phyloP scores from a whole-genome alignment of 2,797 vertebrate genomes.

The Heterohyrax brucei region DNA sequence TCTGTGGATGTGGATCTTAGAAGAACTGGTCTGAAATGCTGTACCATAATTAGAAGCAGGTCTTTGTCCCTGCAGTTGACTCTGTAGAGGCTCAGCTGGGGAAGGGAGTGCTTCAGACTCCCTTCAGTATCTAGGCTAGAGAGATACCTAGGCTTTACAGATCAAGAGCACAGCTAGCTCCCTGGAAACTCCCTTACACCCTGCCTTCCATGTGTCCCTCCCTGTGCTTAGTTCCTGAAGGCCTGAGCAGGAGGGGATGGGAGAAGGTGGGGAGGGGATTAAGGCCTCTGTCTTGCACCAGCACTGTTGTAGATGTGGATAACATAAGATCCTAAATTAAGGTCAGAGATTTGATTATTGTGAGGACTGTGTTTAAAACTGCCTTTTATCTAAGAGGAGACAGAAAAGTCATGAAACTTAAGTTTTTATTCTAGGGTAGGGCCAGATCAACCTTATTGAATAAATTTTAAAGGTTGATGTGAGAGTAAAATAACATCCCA shows the following conservation, averaged over 20 bases:
- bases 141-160: neutral
- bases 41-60: neutral
- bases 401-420: no score
- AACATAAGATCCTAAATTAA: neutral
- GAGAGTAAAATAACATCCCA: neutral
- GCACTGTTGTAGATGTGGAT: neutral
- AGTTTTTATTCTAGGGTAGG: neutral
- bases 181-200: no score
- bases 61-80: neutral
- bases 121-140: no score
- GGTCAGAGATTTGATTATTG: neutral
- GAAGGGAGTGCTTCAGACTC: neutral
- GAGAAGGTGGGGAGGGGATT: no score
- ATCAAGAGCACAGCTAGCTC: neutral
- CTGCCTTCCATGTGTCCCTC: neutral
- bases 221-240: neutral
- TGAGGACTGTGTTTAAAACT: neutral
- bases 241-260: neutral
- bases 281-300: neutral
- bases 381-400: neutral
- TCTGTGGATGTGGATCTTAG: neutral
- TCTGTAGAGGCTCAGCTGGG: neutral
- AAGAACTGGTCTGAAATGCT: neutral
- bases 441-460: neutral
- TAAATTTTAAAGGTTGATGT: neutral